Evolutionary conservation across 1,140 invertebrate genomes (phyloP).

Genomic region (Nephila pilipes): DNA sequence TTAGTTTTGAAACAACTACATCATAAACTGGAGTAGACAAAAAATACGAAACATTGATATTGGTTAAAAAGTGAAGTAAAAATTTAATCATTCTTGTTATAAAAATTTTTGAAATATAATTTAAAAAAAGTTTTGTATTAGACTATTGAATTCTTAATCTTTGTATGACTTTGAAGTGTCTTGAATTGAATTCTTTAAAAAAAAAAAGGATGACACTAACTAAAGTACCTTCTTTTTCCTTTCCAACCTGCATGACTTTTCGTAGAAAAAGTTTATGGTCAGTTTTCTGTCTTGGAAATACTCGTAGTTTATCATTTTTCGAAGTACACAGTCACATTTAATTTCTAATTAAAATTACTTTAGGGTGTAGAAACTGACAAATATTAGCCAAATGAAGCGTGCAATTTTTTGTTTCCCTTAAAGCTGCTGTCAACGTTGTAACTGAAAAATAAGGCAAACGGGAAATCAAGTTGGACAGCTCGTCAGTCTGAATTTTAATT

Average conservation of each 20-base stretch:
- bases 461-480: slow-evolving; percentile 61
- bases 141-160: not conserved
- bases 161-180: not conserved
- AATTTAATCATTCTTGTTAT: too few relatives aligned
- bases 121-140: not conserved
- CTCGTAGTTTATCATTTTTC: too few relatives aligned
- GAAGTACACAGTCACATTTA: not conserved
- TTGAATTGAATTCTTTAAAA: not conserved
- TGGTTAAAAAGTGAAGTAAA: too few relatives aligned
- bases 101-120: too few relatives aligned
- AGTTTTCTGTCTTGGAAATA: not conserved
- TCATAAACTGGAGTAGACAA: too few relatives aligned
- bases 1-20: too few relatives aligned
- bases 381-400: slow-evolving; percentile 34
- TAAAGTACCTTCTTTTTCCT: not conserved
- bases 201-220: not conserved
- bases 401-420: slow-evolving; percentile 12
- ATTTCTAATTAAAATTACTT: slow-evolving; percentile 60
- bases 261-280: not conserved
- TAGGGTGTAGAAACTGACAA: not conserved
- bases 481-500: slow-evolving; percentile 70
- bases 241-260: not conserved
- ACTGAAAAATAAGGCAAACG: slow-evolving; percentile 40
- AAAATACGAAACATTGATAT: too few relatives aligned
- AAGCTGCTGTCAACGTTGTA: slow-evolving; percentile 45